Conservation (phyloP, 1,140 invertebrate genomes). For the Lasioglossum albipes region DNA sequence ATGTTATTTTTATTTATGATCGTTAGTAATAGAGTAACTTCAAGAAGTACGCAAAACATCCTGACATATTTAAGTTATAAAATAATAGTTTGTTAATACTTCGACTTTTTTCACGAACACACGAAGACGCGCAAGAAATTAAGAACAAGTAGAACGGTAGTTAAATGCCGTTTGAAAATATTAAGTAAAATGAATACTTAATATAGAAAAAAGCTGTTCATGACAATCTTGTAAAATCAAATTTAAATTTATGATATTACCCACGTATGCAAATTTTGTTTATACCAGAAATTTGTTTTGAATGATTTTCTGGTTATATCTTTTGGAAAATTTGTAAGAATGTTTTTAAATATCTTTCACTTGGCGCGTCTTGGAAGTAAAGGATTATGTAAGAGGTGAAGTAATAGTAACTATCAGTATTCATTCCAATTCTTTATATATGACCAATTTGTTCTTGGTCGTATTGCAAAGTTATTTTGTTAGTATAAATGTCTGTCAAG, state of each 20-base stretch:
- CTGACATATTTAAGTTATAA: conserved; percentile 18
- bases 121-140: background rate
- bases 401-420: conserved; percentile 63
- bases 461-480: conserved; percentile 16
- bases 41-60: conserved; percentile 6
- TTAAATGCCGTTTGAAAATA: background rate
- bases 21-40: conserved; percentile 15
- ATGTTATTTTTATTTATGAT: conserved; percentile 47
- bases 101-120: conserved; percentile 4
- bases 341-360: conserved; percentile 6
- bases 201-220: background rate
- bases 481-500: conserved; percentile 15
- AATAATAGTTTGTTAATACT: conserved; percentile 6
- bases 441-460: conserved; percentile 38
- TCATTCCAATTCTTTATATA: conserved; percentile 64
- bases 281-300: background rate
- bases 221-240: conserved; percentile 16
- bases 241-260: background rate
- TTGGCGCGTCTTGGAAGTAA: conserved; percentile 17
- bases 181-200: background rate
- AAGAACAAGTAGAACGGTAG: background rate
- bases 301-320: background rate
- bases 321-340: conserved; percentile 6
- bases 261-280: background rate
- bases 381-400: conserved; percentile 33